phyloP scores from a whole-genome alignment of 2,888 invertebrate genomes.

The Hydraecia micacea region DNA sequence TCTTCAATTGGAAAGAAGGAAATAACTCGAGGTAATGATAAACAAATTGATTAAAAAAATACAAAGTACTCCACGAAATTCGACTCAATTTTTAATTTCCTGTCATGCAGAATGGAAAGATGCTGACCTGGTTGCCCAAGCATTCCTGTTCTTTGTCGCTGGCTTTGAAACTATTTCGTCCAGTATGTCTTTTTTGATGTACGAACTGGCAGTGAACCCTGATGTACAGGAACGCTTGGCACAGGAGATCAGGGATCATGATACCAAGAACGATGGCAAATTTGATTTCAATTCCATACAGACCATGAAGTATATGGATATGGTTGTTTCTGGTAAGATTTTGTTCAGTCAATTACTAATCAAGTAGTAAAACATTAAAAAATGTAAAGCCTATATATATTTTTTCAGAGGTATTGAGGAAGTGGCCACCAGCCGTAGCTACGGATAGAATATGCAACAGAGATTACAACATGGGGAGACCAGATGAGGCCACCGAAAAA shows the following conservation, averaged over 20 bases:
- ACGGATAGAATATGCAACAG: slow-evolving; percentile 88
- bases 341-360: background rate
- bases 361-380: background rate
- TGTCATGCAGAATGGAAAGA: slow-evolving; percentile 70
- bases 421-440: slow-evolving; percentile 83
- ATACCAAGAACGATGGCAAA: slow-evolving; percentile 75
- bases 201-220: slow-evolving; percentile 78
- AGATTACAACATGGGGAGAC: slow-evolving; percentile 84
- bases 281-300: slow-evolving; percentile 84
- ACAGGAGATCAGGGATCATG: slow-evolving; percentile 75
- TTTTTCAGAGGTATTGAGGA: slow-evolving; percentile 80
- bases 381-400: background rate
- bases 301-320: slow-evolving; percentile 83
- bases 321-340: slow-evolving; percentile 82
- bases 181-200: slow-evolving; percentile 72
- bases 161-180: slow-evolving; percentile 79
- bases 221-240: slow-evolving; percentile 76
- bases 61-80: background rate
- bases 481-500: slow-evolving; percentile 59
- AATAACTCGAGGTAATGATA: slow-evolving; percentile 71
- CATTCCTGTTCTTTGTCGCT: slow-evolving; percentile 77
- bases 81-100: background rate
- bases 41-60: too few relatives aligned
- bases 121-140: slow-evolving; percentile 76
- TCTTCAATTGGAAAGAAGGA: slow-evolving; percentile 77